A percentile compares a stretch with the other conserved stretches of the same genome.
Conservation (phyloP, 1,140 invertebrate species). For the Orius insidiosus region DNA sequence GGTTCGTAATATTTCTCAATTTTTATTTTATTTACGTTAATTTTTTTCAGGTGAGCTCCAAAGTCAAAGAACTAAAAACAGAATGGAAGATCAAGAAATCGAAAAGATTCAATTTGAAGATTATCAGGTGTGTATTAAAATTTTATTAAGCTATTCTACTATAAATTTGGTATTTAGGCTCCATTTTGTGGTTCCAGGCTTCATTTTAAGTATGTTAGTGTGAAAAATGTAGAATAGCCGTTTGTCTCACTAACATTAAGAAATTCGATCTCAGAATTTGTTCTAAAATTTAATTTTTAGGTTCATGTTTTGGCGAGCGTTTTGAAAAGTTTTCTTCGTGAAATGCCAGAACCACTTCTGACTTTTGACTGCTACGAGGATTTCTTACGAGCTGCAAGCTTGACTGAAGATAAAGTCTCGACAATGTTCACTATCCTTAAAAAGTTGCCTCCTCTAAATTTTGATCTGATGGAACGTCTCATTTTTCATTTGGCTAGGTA, state of each 20-base stretch:
- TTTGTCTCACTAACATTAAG: not conserved
- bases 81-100: slow-evolving; percentile 54
- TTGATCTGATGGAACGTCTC: slow-evolving; percentile 77
- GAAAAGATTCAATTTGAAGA: slow-evolving; percentile 47
- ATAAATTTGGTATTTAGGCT: no score
- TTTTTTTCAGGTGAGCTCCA: slow-evolving; percentile 32
- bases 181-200: no score
- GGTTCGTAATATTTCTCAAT: slow-evolving; percentile 42
- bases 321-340: slow-evolving; percentile 81
- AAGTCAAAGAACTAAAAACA: slow-evolving; percentile 55
- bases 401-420: slow-evolving; percentile 67
- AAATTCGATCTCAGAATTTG: no score
- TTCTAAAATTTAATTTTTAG: no score
- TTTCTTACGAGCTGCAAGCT: slow-evolving; percentile 69
- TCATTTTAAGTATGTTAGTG: no score
- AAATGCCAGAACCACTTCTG: slow-evolving; percentile 81
- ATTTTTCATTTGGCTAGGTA: slow-evolving; percentile 81
- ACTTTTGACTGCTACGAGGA: slow-evolving; percentile 90
- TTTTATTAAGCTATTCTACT: not conserved
- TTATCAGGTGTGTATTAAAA: slow-evolving; percentile 30
- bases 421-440: slow-evolving; percentile 75
- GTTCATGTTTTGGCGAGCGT: slow-evolving; percentile 82
- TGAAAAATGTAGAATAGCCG: no score
- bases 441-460: slow-evolving; percentile 76
- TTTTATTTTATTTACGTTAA: slow-evolving; percentile 3